Base-by-base conservation (phyloP, 2,113 vertebrate genomes). In the Ammospiza nelsoni region DNA sequence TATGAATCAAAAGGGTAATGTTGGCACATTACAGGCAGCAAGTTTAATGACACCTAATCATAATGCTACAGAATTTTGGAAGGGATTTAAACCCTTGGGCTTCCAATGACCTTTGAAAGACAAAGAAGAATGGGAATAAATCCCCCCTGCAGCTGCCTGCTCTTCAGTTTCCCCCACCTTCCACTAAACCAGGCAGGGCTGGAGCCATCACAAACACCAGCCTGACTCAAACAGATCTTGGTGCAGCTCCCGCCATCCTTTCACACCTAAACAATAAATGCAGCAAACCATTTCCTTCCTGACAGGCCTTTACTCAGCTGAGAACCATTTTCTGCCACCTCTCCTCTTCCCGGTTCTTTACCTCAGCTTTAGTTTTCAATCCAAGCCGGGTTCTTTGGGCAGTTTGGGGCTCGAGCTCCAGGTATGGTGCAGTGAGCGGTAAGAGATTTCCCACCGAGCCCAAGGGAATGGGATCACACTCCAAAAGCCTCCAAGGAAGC, bases 361-460 rank as follows among this genome's bases (percentile, higher is more conserved):
- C 29, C 72, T 90, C 69, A 55, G 43, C 15, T 81, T 75, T 49
- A 46, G 28, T 23, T 65, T 75, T 7, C 51, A 44, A 19, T 12
- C 46, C 33, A 57, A 89, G 62, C 18, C 67, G 23, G 59, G 57
- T 54, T 7, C 44, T 8, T 67, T 58, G 41, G 81, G 69, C 74
- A 79, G 68, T 46, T 3, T 61, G 73, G 49, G 33, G 22, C 49
- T 57, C 6, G 3, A 62, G 58, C 4, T 4, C 31, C 52, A 52
- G n/a, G 61, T 51, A 28, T 0, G 0, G 52, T 0, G 0, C 54
- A 0, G 1, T 1, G 19, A 0, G 0, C 4, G 0, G 57, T 4
- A 67, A 61, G 51, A 65, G 61, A 66, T 79, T 79, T 87, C 69
- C 90, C 90, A 87, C n/a, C 0, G 0, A 84, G 54, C 80, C 68